These are phyloP conservation scores for Acleris sparsana DNA, from an alignment of 2,888 invertebrate species.

Conservation along the genomic window DNA sequence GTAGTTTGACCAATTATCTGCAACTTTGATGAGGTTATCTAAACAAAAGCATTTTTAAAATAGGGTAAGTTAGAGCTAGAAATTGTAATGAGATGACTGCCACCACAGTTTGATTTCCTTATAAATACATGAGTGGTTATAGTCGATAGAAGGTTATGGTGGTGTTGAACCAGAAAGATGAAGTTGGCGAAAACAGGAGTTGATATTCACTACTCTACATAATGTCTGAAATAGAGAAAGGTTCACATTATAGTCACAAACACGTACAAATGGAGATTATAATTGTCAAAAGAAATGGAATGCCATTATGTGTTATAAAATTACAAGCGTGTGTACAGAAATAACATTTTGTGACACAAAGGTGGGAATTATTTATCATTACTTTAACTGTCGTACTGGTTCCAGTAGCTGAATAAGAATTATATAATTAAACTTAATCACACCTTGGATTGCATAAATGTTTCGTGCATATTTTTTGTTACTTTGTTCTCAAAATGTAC, in stretches of 20 bases:
- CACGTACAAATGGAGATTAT: constrained; percentile 38
- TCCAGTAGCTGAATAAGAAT: constrained; percentile 33
- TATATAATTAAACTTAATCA: constrained; percentile 34
- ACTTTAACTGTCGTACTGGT: constrained; percentile 39
- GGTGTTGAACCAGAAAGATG: too few relatives aligned
- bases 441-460: constrained; percentile 18
- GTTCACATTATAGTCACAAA: too few relatives aligned
- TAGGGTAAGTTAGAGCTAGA: too few relatives aligned
- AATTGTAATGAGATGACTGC: too few relatives aligned
- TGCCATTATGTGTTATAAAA: constrained; percentile 57
- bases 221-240: too few relatives aligned
- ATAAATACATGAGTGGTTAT: too few relatives aligned
- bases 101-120: too few relatives aligned
- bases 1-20: background rate
- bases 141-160: too few relatives aligned
- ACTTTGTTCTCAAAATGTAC: background rate
- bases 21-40: background rate
- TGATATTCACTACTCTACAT: too few relatives aligned
- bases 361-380: constrained; percentile 52
- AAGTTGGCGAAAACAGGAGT: too few relatives aligned
- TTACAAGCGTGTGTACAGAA: constrained; percentile 52
- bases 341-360: constrained; percentile 54
- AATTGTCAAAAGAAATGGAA: constrained; percentile 66
- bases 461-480: constrained; percentile 7
- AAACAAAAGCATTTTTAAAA: background rate